Conservation (phyloP, 2,888 invertebrate species). For the Trichopria drosophilae region DNA sequence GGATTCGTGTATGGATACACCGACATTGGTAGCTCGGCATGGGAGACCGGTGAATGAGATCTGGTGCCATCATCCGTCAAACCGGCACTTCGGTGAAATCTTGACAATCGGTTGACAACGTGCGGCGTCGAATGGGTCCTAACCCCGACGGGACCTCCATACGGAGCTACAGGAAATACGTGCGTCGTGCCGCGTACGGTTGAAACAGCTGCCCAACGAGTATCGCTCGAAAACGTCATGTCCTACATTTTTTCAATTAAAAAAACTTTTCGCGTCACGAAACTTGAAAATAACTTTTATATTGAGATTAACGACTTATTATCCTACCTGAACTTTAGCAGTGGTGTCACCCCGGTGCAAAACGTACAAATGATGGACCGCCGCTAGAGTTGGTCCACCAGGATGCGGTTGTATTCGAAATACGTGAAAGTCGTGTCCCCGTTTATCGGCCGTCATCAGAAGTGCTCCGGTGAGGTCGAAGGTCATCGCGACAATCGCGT, state of each 20-base stretch:
- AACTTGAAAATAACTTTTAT: background rate
- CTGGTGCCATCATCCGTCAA: constrained; percentile 72
- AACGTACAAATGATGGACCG: constrained; percentile 93
- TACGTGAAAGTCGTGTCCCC: constrained; percentile 94
- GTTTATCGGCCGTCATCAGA: constrained; percentile 85
- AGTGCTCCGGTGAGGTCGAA: constrained; percentile 91
- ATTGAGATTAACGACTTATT: background rate
- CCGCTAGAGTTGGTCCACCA: constrained; percentile 80
- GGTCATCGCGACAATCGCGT: constrained; percentile 84
- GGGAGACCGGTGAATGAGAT: constrained; percentile 71
- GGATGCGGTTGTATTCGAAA: constrained; percentile 93
- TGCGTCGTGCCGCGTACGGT: constrained; percentile 97
- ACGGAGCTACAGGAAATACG: constrained; percentile 94
- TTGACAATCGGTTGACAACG: constrained; percentile 90
- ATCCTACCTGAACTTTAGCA: constrained; percentile 78
- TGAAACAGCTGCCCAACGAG: constrained; percentile 94
- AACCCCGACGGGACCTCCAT: constrained; percentile 88
- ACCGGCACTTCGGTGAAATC: constrained; percentile 96
- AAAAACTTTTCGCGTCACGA: background rate
- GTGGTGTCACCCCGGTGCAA: constrained; percentile 94
- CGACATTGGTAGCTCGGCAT: constrained; percentile 57
- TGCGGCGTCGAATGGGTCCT: constrained; percentile 93
- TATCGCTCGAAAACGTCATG: constrained; percentile 88
- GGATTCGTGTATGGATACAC: constrained; percentile 78
- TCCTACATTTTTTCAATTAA: constrained; percentile 68